Conservation (phyloP, 2,888 invertebrate species). For the Trichogramma dendrolimi region DNA sequence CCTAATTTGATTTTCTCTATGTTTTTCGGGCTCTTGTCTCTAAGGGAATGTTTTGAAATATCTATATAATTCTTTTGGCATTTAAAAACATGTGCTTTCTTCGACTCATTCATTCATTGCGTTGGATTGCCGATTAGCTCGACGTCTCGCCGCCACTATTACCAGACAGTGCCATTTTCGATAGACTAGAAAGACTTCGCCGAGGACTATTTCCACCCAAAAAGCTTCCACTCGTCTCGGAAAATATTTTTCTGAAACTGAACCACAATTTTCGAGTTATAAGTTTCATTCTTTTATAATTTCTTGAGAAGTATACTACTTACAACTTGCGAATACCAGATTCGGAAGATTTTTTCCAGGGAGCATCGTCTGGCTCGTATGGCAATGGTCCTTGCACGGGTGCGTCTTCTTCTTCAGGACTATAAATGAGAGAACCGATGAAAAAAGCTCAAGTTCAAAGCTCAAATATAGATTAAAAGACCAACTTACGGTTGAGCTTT, state of each 20-base stretch:
- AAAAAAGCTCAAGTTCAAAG: constrained; percentile 25
- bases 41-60: constrained; percentile 12
- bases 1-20: constrained; percentile 1
- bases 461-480: constrained; percentile 6
- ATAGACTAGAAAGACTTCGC: constrained; percentile 73
- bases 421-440: constrained; percentile 37
- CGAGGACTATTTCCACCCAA: constrained; percentile 72
- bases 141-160: constrained; percentile 36
- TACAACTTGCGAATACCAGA: constrained; percentile 89
- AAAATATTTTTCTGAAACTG: constrained; percentile 88
- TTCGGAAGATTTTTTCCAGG: constrained; percentile 78
- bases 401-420: constrained; percentile 63
- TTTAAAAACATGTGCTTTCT: constrained; percentile 21
- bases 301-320: constrained; percentile 51
- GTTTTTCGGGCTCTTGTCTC: constrained; percentile 1
- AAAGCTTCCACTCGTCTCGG: constrained; percentile 65
- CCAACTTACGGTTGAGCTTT: constrained; percentile 53
- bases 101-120: neutral
- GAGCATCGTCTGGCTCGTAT: constrained; percentile 94
- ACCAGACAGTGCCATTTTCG: constrained; percentile 66
- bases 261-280: constrained; percentile 25
- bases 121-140: constrained; percentile 13
- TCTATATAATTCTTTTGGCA: constrained; percentile 27
- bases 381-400: constrained; percentile 96
- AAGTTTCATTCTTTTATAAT: neutral